phyloP scores from a whole-genome alignment of 2,113 vertebrate genomes.

The Elachura formosa region DNA sequence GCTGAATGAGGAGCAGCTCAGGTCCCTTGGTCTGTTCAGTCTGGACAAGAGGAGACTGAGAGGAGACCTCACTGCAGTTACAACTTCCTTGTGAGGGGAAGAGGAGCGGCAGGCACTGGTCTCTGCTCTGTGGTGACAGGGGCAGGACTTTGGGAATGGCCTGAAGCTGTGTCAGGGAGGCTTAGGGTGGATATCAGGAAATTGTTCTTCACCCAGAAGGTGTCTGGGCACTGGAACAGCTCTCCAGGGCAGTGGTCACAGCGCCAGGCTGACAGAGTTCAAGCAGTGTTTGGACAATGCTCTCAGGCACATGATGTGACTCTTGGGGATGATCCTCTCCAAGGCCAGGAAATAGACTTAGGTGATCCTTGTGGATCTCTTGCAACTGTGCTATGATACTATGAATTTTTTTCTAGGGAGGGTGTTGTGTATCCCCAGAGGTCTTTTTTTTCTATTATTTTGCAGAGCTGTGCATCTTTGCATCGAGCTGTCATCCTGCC shows the following conservation, averaged over 20 bases:
- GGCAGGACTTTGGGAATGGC: background rate
- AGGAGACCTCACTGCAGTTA: background rate
- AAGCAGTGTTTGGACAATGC: background rate
- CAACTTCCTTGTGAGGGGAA: fast-evolving
- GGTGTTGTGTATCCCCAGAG: background rate
- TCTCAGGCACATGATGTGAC: background rate
- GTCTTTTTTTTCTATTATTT: background rate
- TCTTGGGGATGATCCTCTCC: background rate
- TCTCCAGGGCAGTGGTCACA: background rate
- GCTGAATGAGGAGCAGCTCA: fast-evolving
- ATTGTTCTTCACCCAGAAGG: background rate
- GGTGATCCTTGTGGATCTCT: background rate
- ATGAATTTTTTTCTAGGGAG: background rate
- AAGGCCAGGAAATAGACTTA: background rate
- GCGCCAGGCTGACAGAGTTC: background rate
- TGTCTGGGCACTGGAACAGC: background rate
- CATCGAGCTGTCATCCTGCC: background rate
- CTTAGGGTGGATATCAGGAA: background rate
- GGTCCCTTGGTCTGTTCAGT: background rate
- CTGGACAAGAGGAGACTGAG: background rate
- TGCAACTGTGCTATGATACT: background rate
- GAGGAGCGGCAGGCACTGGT: background rate
- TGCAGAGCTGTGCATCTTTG: background rate
- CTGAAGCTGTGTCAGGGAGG: background rate
- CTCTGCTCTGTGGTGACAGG: background rate